Evolutionary conservation across 1,140 invertebrate species (phyloP), one percentile per base, ranked within the genome.

Genomic region (Drosophila santomea): DNA sequence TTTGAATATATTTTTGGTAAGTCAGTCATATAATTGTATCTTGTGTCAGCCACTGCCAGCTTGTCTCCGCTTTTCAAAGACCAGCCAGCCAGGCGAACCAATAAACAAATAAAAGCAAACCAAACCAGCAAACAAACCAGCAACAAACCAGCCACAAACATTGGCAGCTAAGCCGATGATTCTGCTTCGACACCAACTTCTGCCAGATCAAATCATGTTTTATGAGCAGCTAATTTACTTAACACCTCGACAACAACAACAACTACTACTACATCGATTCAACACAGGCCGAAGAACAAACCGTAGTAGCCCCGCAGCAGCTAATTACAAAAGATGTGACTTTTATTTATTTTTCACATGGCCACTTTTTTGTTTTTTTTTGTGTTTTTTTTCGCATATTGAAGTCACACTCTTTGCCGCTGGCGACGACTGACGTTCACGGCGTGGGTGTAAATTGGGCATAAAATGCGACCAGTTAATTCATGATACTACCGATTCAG

Each of bases 181-280:
- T 80, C 69, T 86, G 78, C 56, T 68, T 55, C 58, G 44, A 50
- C 51, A 62, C 61, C 56, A 68, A 69, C 74, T 45, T 60, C 68
- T 74, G 82, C 74, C 77, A 85, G 84, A 71, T 75, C 82, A 85
- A 85, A 88, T 89, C 80, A 88, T 90, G 73, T 89, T 89, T 89
- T 89, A 89, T 90, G 84, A 90, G 84, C 85, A 80, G 85, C 84
- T 89, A 89, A 89, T 89, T 89, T 89, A 89, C 85, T 89, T 89
- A 89, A 85, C 84, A 89, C 85, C 80, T 89, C 72, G 47, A 25
- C 78, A 81, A 72, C 77, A 81, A 76, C 77, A 71, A 66, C 47
- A 45, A 10, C 73, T 17, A 17, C 17, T 17, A 17, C 17, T 17
- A 17, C 17, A 17, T 17, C 20, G 20, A 20, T 20, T 20, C 56